Evolutionary conservation across 2,797 vertebrate species (phyloP).

Genomic region (Anas capensis): DNA sequence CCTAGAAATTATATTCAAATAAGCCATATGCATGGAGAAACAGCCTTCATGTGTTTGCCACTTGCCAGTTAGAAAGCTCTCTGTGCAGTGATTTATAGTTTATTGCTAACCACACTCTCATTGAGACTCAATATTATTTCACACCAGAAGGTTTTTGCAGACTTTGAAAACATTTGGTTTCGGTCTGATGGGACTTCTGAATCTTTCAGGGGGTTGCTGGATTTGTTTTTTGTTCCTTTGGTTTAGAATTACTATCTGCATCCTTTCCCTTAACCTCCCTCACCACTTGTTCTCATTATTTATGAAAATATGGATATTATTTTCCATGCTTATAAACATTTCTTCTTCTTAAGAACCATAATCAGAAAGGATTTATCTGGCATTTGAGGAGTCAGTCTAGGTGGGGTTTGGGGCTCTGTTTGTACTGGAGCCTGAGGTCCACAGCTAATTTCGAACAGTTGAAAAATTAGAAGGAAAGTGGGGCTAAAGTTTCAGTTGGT

Average conservation of each 20-base stretch:
- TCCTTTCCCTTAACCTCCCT: neutral
- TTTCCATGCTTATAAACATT: neutral
- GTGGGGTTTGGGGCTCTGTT: neutral
- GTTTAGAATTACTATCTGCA: neutral
- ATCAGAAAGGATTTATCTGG: neutral
- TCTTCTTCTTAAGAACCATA: neutral
- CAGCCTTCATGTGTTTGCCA: conserved; percentile 14
- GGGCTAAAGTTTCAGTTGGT: neutral
- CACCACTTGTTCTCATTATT: neutral
- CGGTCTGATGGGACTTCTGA: conserved; percentile 24
- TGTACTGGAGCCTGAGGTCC: neutral
- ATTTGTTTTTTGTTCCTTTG: neutral
- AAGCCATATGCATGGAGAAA: conserved; percentile 36
- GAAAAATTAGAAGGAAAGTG: conserved; percentile 13
- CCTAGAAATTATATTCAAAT: neutral
- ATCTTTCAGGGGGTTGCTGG: neutral
- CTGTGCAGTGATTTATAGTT: conserved; percentile 45
- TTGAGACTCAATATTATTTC: conserved; percentile 47
- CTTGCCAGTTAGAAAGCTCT: conserved; percentile 33
- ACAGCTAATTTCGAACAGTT: neutral
- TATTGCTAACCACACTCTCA: neutral
- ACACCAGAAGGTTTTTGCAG: conserved; percentile 20
- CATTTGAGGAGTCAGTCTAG: neutral
- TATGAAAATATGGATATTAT: neutral
- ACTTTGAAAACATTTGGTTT: conserved; percentile 54